Percentiles rank a stretch among this genome's conserved stretches.
These are phyloP conservation scores for Diabrotica balteata DNA, from an alignment of 2,888 invertebrate species.

Conservation along the genomic window DNA sequence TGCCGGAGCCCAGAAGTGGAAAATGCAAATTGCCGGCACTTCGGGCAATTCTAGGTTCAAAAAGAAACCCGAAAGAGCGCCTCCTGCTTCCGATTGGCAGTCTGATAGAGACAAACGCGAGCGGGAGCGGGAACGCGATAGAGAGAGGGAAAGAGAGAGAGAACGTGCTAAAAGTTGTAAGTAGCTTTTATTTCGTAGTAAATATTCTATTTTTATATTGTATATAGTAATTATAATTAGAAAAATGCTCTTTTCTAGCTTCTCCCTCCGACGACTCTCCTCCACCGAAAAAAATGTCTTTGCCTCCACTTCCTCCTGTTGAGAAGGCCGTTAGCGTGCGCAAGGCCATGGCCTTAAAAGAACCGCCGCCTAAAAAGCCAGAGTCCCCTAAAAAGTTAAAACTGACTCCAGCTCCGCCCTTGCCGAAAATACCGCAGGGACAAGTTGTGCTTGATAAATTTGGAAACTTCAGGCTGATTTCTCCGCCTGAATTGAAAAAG, in stretches of 20 bases:
- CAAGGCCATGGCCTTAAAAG: conserved; percentile 70
- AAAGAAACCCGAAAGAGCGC: conserved; percentile 65
- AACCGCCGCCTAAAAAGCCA: conserved; percentile 64
- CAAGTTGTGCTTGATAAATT: conserved; percentile 76
- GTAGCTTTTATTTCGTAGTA: conserved; percentile 1
- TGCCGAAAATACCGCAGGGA: conserved; percentile 59
- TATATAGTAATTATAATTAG: too few species aligned
- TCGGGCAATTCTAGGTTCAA: conserved; percentile 64
- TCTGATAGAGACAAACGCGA: conserved; percentile 62
- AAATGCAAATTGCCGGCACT: conserved; percentile 72
- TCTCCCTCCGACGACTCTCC: conserved; percentile 29
- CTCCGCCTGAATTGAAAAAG: conserved; percentile 57
- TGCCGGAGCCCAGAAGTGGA: conserved; percentile 69
- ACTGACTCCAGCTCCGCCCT: conserved; percentile 40
- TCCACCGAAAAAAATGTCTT: conserved; percentile 60
- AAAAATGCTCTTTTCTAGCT: conserved; percentile 7
- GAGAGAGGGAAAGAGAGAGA: too few species aligned
- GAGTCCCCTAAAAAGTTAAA: conserved; percentile 48
- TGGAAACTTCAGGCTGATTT: conserved; percentile 72
- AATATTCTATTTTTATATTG: neutral
- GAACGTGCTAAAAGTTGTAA: conserved; percentile 52
- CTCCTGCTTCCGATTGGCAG: conserved; percentile 56
- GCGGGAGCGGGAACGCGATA: too few species aligned
- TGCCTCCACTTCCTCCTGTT: conserved; percentile 61
- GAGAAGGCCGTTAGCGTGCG: conserved; percentile 69